Evolutionary conservation across 1,140 invertebrate species (phyloP), one percentile per base, ranked within the genome.

Genomic region (Episyrphus balteatus): DNA sequence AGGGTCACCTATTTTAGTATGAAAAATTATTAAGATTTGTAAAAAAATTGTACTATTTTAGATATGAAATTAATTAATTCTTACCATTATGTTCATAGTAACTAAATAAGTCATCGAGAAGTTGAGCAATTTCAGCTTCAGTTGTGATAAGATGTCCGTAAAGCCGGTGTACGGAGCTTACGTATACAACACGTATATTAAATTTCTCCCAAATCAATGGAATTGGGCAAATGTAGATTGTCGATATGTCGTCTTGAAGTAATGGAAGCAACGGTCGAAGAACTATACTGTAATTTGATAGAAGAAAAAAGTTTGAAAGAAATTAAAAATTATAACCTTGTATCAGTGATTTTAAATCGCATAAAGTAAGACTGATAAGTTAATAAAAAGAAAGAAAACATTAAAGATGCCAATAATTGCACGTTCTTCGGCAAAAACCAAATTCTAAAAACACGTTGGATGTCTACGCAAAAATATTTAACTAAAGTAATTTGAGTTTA

Each of bases 111-210:
- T 69, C 54, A 31, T 77, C 62, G 1, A 79, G 51, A 5, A 84
- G 52, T 14, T 53, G 47, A 3, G 48, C 48, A 40, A 64, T 53
- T n/a, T 40, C n/a, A 3, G 73, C 56, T 0, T 59, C 50, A 49
- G 77, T 73, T 1, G 55, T 42, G 0, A 56, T 46, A 39, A 72
- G 70, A 51, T 84, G 82, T 1, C 85, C 60, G 60, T 77, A 85
- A 2, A 85, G 55, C 37, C 73, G 74, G 39, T 72, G 73, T 1
- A 55, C 42, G 17, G 52, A 57, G 5, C 52, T 48, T 1, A 55
- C 54, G 45, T 57, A 57, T 0, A 57, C 54, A 1, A 67, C 59
- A 1, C 51, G 45, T 0, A 51, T 60, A 18, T 56, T 31, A 32
- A 66, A 66, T 14, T 42, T 53, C 37, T 54, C 56, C 11, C 53